These are phyloP conservation scores for Drosophila kanekoi DNA, from an alignment of 2,888 invertebrate genomes.

Conservation along the genomic window DNA sequence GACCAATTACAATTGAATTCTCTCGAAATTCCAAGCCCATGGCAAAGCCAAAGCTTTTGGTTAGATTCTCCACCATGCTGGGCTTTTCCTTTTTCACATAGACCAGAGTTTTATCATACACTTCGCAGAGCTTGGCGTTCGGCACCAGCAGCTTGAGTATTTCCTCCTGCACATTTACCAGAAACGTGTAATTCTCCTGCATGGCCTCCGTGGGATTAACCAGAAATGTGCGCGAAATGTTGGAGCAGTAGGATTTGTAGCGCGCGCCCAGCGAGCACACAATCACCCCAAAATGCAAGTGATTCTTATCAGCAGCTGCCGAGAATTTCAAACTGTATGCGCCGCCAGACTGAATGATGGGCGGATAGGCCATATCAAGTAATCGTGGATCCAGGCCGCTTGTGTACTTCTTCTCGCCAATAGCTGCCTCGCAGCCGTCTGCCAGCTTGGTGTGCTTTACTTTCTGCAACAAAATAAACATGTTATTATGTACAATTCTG, in stretches of 20 bases:
- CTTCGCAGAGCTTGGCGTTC: constrained; percentile 92
- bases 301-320: constrained; percentile 96
- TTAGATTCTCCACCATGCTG: constrained; percentile 93
- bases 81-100: constrained; percentile 95
- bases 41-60: constrained; percentile 98
- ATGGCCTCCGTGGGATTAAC: constrained; percentile 94
- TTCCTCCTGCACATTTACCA: constrained; percentile 95
- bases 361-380: constrained; percentile 98
- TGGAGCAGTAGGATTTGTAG: constrained; percentile 99
- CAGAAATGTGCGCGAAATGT: constrained; percentile 97
- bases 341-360: constrained; percentile 99
- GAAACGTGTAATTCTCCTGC: constrained; percentile 96
- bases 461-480: constrained; percentile 88
- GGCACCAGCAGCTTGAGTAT: constrained; percentile 93
- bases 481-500: neutral
- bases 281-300: constrained; percentile 97
- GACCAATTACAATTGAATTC: constrained; percentile 95
- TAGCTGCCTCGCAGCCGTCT: constrained; percentile 96
- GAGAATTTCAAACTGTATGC: constrained; percentile 98
- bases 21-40: constrained; percentile 99
- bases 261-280: constrained; percentile 97
- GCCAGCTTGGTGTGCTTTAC: constrained; percentile 97
- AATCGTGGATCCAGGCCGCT: constrained; percentile 94
- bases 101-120: constrained; percentile 93
- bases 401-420: constrained; percentile 98